phyloP scores from a whole-genome alignment of 2,113 vertebrate genomes.

The Marmota monax region DNA sequence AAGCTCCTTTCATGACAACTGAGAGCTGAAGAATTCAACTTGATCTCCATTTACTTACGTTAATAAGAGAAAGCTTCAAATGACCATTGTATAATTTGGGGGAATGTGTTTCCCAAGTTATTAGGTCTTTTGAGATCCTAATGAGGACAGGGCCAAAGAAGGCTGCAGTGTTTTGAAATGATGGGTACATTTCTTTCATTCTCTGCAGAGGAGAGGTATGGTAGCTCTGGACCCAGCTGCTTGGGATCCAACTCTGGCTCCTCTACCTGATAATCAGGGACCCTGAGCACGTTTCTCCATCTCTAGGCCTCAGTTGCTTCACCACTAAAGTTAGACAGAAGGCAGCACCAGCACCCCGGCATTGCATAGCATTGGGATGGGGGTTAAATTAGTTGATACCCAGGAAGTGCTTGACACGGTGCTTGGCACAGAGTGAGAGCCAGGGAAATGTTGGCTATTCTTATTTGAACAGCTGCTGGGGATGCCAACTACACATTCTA shows the following conservation, averaged over 20 bases:
- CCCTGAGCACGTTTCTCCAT: not conserved
- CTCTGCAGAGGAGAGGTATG: not conserved
- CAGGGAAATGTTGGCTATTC: not conserved
- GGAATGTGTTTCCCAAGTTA: not conserved
- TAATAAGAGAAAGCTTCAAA: not conserved
- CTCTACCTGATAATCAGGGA: not conserved
- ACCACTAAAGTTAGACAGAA: not conserved
- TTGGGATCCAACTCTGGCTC: not conserved
- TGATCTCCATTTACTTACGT: not conserved
- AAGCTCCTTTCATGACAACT: not conserved
- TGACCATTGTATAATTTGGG: not conserved
- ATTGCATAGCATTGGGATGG: not conserved
- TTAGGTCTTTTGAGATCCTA: not conserved
- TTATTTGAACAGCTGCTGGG: not conserved
- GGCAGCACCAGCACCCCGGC: not conserved
- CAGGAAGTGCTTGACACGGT: not conserved
- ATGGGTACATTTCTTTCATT: not conserved
- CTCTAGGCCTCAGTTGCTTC: not conserved
- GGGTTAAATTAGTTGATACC: not conserved
- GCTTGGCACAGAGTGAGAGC: not conserved
- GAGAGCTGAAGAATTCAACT: conserved; percentile 23
- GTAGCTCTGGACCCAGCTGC: not conserved
- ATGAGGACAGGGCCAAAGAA: not conserved
- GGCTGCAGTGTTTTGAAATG: not conserved
- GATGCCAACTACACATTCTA: not conserved